Percentiles rank a stretch among this genome's conserved stretches.
Evolutionary conservation across 2,888 invertebrate species (phyloP).

Genomic region (Hemistola chrysoprasaria): DNA sequence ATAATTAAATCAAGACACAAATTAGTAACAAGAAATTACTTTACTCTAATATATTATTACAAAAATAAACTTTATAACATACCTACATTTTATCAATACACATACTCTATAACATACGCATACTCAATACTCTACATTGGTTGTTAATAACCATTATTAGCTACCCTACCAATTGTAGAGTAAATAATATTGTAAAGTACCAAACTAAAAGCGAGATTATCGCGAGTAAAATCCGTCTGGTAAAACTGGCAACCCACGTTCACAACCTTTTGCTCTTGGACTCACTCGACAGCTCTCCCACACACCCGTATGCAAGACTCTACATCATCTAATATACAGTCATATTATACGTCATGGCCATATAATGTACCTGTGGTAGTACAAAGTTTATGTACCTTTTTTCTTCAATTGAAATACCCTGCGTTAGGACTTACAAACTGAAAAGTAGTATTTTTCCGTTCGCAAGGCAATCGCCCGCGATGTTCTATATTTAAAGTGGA

Average conservation of each 20-base stretch:
- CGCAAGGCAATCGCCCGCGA: constrained; percentile 43
- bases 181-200: too few relatives aligned
- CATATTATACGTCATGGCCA: constrained; percentile 43
- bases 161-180: too few relatives aligned
- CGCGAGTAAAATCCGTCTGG: constrained; percentile 23
- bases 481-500: constrained; percentile 44
- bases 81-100: too few relatives aligned
- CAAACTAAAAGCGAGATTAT: too few relatives aligned
- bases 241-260: constrained; percentile 50
- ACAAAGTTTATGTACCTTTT: constrained; percentile 7
- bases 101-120: too few relatives aligned
- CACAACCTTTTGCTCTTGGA: constrained; percentile 66
- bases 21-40: too few relatives aligned
- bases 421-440: constrained; percentile 5
- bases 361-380: constrained; percentile 29
- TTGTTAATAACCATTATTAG: too few relatives aligned
- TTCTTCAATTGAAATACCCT: constrained; percentile 17
- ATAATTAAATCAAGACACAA: too few relatives aligned
- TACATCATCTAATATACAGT: constrained; percentile 1
- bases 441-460: constrained; percentile 30
- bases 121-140: too few relatives aligned
- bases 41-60: too few relatives aligned
- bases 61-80: too few relatives aligned
- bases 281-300: constrained; percentile 60
- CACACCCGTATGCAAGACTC: constrained; percentile 50